These are phyloP conservation scores for Phengaris arion DNA, from an alignment of 2,888 invertebrate genomes.

Conservation along the genomic window DNA sequence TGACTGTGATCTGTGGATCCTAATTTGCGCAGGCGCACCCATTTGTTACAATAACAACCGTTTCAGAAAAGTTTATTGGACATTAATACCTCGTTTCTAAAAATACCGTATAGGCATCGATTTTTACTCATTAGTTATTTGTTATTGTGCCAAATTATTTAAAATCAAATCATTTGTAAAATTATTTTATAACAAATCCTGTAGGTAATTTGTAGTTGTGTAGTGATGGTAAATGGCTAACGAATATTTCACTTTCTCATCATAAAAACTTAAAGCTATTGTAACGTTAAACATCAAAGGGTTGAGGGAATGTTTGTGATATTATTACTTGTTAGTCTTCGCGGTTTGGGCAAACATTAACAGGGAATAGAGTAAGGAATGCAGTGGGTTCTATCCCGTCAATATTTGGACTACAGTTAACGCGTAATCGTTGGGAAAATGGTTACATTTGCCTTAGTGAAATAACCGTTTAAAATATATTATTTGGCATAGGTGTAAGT, in stretches of 20 bases:
- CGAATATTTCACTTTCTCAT: background rate
- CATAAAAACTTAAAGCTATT: slow-evolving; percentile 4
- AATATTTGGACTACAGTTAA: slow-evolving; percentile 69
- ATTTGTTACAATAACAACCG: slow-evolving; percentile 51
- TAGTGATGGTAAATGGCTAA: too few species aligned
- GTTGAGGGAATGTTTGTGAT: slow-evolving; percentile 36
- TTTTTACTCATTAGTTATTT: too few species aligned
- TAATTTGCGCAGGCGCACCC: slow-evolving; percentile 41
- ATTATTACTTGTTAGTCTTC: slow-evolving; percentile 40
- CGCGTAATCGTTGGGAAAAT: slow-evolving; percentile 56
- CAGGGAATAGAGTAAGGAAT: slow-evolving; percentile 61
- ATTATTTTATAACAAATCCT: too few species aligned
- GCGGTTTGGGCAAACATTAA: slow-evolving; percentile 53
- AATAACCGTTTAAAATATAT: background rate
- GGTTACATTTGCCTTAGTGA: background rate
- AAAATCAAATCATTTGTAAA: too few species aligned
- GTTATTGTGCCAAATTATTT: too few species aligned
- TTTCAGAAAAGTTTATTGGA: background rate
- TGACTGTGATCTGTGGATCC: slow-evolving; percentile 50
- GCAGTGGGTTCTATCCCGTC: slow-evolving; percentile 51
- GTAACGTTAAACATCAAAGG: slow-evolving; percentile 21
- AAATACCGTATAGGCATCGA: too few species aligned
- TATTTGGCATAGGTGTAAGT: background rate
- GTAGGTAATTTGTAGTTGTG: too few species aligned
- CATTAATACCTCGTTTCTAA: too few species aligned